Percentiles rank a stretch among this genome's conserved stretches.
These are phyloP conservation scores for rat (Rattus norvegicus) DNA, from an alignment of 2,113 vertebrate species.

Conservation along the genomic window DNA sequence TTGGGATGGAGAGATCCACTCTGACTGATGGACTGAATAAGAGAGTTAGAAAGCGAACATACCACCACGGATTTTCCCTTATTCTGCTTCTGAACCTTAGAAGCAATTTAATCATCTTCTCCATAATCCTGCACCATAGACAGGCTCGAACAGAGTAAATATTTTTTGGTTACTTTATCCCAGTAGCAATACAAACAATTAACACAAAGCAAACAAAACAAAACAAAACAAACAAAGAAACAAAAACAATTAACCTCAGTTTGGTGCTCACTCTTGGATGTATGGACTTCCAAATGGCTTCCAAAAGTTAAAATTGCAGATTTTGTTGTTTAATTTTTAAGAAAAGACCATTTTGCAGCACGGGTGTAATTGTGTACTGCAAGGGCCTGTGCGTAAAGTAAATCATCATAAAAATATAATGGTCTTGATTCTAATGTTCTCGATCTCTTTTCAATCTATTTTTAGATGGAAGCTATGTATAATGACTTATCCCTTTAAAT, in stretches of 20 bases:
- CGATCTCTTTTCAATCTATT: background rate
- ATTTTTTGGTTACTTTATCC: background rate
- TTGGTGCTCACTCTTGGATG: background rate
- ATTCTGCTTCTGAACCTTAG: too few relatives aligned
- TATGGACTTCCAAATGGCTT: background rate
- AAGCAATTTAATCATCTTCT: too few relatives aligned
- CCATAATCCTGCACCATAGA: background rate
- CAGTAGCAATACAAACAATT: background rate
- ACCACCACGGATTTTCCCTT: too few relatives aligned
- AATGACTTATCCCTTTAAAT: background rate
- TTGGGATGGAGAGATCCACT: background rate
- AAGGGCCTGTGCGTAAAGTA: background rate
- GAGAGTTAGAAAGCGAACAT: background rate
- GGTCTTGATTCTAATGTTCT: background rate
- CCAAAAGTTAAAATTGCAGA: background rate
- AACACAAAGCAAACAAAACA: background rate
- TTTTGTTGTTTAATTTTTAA: background rate
- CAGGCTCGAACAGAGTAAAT: too few relatives aligned
- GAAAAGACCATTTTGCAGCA: background rate
- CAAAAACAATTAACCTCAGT: background rate
- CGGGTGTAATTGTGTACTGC: background rate
- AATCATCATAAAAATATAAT: background rate
- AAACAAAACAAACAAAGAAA: background rate
- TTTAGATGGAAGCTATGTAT: background rate
- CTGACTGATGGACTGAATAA: background rate